A percentile compares a stretch with the other conserved stretches of the same genome.
Conservation (phyloP, 1,140 invertebrate genomes). For the Arion vulgaris region DNA sequence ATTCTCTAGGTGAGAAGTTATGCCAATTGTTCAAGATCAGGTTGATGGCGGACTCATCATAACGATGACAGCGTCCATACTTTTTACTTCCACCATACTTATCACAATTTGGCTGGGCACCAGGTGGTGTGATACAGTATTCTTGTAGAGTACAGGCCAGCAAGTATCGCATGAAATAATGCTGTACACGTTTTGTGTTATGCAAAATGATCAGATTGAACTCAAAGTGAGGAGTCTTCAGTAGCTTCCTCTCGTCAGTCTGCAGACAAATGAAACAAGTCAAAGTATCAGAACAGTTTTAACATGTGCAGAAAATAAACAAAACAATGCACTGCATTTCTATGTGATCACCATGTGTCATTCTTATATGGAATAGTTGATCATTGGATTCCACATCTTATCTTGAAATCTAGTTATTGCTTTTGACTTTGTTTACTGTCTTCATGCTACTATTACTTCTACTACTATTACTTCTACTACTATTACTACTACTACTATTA, state of each 20-base stretch:
- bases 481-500: no score
- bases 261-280: slow-evolving; percentile 7
- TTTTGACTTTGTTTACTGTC: no score
- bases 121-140: slow-evolving; percentile 50
- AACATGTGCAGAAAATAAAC: no score
- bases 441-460: no score
- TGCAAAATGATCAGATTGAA: slow-evolving; percentile 53
- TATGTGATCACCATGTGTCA: no score
- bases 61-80: slow-evolving; percentile 56
- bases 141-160: slow-evolving; percentile 51
- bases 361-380: no score
- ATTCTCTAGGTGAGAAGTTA: slow-evolving; percentile 43
- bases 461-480: no score
- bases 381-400: no score
- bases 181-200: slow-evolving; percentile 43
- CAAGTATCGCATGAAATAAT: slow-evolving; percentile 50
- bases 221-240: slow-evolving; percentile 44
- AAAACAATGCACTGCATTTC: no score
- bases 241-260: slow-evolving; percentile 44
- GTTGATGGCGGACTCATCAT: slow-evolving; percentile 58
- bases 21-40: slow-evolving; percentile 51
- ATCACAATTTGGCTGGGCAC: slow-evolving; percentile 41
- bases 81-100: slow-evolving; percentile 10
- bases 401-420: no score
- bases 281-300: no score